Base-by-base conservation (phyloP, 2,797 vertebrate species). In the Knipowitschia caucasica region DNA sequence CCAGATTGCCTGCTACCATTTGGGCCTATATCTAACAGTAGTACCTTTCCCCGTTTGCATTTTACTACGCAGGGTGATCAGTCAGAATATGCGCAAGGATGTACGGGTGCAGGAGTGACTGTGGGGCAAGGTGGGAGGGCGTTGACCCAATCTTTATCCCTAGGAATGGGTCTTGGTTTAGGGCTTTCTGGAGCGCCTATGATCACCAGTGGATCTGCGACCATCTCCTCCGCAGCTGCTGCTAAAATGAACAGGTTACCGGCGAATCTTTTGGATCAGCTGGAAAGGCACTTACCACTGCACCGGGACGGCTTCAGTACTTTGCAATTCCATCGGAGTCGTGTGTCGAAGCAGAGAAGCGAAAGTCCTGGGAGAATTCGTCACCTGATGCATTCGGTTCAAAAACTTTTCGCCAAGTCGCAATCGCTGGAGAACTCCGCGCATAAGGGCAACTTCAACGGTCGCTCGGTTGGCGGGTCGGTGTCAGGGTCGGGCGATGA, bases 301-400 rank as follows among this genome's bases (percentile, higher is more conserved):
- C 95, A 98, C 81, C 92, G 93, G 0, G 97, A 99, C 0, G 97
- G 97, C 66, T 99, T 99, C 86, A 98, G 95, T 75, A 99, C 97
- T 0, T 92, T 99, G 45, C 97, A 99, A 83, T 99, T 98, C 74
- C 96, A 98, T 40, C 86, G 95, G 7, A 55, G 89, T 75, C 18
- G 88, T 0, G 86, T 89, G 61, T 81, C 88, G 0, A 91, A 98
- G 81, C 94, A 96, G 71, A 92, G 97, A 10, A 96, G 94, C 0
- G 97, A 99, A 84, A 99, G 96, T 80, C 96, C 97, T 0, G 95
- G 97, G 18, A 92, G 94, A 40, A 99, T 99, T 64, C 95, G 97
- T 30, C 95, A 99, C 84, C 90, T 99, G 33, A 96, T 99, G 77
- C 94, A 99, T 70, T 99, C 97, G 0, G 95, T 99, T 54, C 97